A percentile compares a stretch with the other conserved stretches of the same genome.
Conservation (phyloP, 2,888 invertebrate genomes). For the Salpingus planirostris region DNA sequence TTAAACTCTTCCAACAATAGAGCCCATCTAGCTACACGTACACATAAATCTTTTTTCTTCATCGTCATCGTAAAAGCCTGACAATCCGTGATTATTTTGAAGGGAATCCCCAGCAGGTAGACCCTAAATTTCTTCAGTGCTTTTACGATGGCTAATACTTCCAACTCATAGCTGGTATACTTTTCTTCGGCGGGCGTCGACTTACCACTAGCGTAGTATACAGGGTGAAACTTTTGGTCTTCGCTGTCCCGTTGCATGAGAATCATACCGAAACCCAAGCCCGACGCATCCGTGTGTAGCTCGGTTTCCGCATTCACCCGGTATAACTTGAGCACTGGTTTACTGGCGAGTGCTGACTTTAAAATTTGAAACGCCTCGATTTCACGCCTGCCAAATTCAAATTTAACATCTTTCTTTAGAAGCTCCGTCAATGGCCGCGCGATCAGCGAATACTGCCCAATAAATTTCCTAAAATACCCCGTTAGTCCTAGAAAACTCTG, state of each 20-base stretch:
- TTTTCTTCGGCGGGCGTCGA: constrained; percentile 22
- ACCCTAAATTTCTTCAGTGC: constrained; percentile 29
- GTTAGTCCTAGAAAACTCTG: constrained; percentile 30
- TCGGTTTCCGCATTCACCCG: constrained; percentile 11
- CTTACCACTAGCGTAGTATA: constrained; percentile 22
- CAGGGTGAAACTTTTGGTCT: constrained; percentile 18
- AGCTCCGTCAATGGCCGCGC: constrained; percentile 30
- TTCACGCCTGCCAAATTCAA: constrained; percentile 13
- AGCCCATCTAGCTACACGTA: constrained; percentile 28
- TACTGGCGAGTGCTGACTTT: constrained; percentile 10
- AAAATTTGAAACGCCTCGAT: constrained; percentile 12
- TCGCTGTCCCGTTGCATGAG: constrained; percentile 13
- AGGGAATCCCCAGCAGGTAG: constrained; percentile 24
- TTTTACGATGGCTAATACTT: constrained; percentile 30
- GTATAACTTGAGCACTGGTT: constrained; percentile 18
- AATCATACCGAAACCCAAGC: constrained; percentile 16
- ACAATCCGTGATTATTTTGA: constrained; percentile 32
- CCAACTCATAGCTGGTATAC: constrained; percentile 31
- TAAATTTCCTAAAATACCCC: constrained; percentile 32
- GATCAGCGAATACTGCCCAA: constrained; percentile 25
- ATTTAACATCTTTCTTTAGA: constrained; percentile 15
- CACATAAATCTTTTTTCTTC: constrained; percentile 23
- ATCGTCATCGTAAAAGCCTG: constrained; percentile 27
- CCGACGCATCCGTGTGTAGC: constrained; percentile 18
- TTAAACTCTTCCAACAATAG: constrained; percentile 25